These are phyloP conservation scores for Hirundichthys speculiger DNA, from an alignment of 2,113 vertebrate genomes.

Conservation along the genomic window DNA sequence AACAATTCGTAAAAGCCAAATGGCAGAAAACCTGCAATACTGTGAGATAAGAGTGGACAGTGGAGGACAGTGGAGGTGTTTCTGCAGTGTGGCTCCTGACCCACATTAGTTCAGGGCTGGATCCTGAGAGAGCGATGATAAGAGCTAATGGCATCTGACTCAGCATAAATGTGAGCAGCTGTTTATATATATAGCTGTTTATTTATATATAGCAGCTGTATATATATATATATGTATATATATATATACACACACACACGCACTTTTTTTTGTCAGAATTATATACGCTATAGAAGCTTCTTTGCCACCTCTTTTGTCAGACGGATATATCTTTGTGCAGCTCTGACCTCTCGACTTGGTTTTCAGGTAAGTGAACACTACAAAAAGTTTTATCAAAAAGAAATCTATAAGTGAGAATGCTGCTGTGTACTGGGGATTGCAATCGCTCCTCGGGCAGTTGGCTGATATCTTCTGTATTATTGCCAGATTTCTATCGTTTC, in stretches of 20 bases:
- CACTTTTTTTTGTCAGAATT: too few relatives aligned
- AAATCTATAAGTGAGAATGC: slow-evolving; percentile 34
- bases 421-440: slow-evolving; percentile 25
- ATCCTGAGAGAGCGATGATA: slow-evolving; percentile 60
- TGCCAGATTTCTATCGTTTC: not conserved
- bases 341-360: slow-evolving; percentile 12
- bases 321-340: not conserved
- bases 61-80: slow-evolving; percentile 46
- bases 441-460: not conserved
- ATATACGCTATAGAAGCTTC: too few relatives aligned
- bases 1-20: slow-evolving; percentile 3
- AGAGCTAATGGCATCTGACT: slow-evolving; percentile 70
- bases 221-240: too few relatives aligned
- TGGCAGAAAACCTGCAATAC: slow-evolving; percentile 27
- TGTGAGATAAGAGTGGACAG: slow-evolving; percentile 34
- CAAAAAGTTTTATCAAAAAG: slow-evolving; percentile 30
- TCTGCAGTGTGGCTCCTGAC: slow-evolving; percentile 62
- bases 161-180: slow-evolving; percentile 55
- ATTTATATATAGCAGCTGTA: too few relatives aligned
- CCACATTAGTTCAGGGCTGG: slow-evolving; percentile 59
- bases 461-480: slow-evolving; percentile 26
- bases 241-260: too few relatives aligned
- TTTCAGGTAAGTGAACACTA: slow-evolving; percentile 19
- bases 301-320: too few relatives aligned
- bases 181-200: too few relatives aligned